Conservation (phyloP, 2,797 vertebrate species). For the Nyctibius grandis region DNA sequence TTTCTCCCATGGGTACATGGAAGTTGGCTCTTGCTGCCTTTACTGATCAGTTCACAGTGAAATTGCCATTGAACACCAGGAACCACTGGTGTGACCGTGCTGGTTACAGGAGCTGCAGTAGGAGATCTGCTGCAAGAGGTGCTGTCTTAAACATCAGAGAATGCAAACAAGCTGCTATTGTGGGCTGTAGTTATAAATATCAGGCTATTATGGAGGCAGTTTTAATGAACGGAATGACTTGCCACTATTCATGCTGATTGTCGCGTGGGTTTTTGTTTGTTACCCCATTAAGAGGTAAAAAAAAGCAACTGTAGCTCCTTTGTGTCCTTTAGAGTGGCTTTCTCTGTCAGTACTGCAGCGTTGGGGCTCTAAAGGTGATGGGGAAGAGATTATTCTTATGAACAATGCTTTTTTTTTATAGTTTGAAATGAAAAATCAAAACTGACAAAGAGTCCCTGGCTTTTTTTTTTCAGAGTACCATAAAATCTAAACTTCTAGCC, state of each 20-base stretch:
- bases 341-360: neutral
- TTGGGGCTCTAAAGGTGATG: neutral
- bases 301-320: neutral
- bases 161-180: conserved; percentile 31
- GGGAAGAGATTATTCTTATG: neutral
- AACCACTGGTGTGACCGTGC: neutral
- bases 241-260: conserved; percentile 26
- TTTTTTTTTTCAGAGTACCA: neutral
- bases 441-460: neutral
- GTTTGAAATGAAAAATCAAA: neutral
- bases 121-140: neutral
- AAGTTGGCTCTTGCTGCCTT: neutral
- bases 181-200: conserved; percentile 47
- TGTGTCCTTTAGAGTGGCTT: neutral
- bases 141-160: neutral
- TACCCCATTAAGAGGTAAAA: conserved; percentile 21
- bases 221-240: conserved; percentile 42
- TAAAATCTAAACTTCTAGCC: neutral
- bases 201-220: conserved; percentile 14
- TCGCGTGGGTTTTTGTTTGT: conserved; percentile 45
- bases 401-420: neutral
- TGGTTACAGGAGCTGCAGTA: neutral
- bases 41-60: neutral
- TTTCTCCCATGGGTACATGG: fast-evolving
- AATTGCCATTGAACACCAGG: neutral